Conservation (phyloP, 2,797 vertebrate genomes). For the Catostomus latipinnis region DNA sequence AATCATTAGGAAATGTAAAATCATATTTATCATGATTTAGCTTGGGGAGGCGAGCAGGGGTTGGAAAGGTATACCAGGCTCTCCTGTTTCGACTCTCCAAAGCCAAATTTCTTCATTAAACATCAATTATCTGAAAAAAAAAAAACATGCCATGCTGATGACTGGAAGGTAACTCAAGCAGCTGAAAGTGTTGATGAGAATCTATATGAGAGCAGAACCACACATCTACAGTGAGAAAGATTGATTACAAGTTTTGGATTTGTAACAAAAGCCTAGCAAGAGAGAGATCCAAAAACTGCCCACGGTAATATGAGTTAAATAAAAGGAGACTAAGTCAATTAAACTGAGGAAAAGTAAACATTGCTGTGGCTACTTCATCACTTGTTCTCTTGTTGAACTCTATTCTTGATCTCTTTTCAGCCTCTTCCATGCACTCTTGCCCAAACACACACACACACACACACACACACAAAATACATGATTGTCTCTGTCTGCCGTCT, state of each 20-base stretch:
- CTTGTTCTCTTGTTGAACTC: conserved; percentile 32
- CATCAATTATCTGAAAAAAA: conserved; percentile 28
- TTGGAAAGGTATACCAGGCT: conserved; percentile 14
- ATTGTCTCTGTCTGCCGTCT: conserved; percentile 23
- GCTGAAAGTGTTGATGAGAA: conserved; percentile 24
- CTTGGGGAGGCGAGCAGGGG: not conserved
- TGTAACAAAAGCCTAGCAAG: conserved; percentile 17
- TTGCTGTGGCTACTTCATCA: conserved; percentile 26
- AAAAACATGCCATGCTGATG: not conserved
- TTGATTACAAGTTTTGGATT: conserved; percentile 34
- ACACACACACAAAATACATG: not conserved
- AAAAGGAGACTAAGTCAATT: conserved; percentile 3
- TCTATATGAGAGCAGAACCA: conserved; percentile 27
- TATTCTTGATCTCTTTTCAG: conserved; percentile 9
- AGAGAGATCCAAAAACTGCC: not conserved
- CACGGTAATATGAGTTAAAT: not conserved
- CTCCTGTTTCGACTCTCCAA: not conserved
- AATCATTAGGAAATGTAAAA: conserved; percentile 29
- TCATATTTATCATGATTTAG: conserved; percentile 14
- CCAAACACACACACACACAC: not conserved
- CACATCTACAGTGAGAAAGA: conserved; percentile 29
- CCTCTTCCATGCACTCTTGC: not conserved
- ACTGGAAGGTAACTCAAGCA: conserved; percentile 20
- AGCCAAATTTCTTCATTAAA: conserved; percentile 32
- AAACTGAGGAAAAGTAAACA: conserved; percentile 26